Base-by-base conservation (phyloP, 2,113 vertebrate species). In the Thinocorus orbignyianus region DNA sequence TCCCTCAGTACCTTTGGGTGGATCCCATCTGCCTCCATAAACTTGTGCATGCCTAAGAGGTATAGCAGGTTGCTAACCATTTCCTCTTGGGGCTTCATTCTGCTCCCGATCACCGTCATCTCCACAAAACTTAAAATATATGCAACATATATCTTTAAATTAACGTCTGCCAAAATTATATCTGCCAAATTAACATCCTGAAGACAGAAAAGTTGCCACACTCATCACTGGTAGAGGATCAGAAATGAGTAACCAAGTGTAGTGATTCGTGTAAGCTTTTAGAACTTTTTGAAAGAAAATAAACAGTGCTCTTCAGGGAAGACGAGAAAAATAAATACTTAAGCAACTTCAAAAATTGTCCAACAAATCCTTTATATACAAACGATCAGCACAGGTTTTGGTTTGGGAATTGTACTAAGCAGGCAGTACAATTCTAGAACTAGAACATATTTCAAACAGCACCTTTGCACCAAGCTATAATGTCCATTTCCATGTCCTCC, bases 401-500 rank as follows among this genome's bases (percentile, higher is more conserved):
- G 13, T 7, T 24, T 61, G n/a, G n/a, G 11, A 62, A 74, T 15
- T 28, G 11, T 24, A 90, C 37, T 57, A 74, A 58, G 18, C 19
- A 51, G 42, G 28, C 6, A 58, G n/a, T 37, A 58, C 11, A 58
- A n/a, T 41, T 88, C 7, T 44, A 31, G 26, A 92, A 69, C 14
- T 24, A 55, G 28, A 86, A 70, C 9, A 35, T 13, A 57, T 39
- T 91, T 82, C 71, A 51, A 81, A 58, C 17, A 41, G 18, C 17
- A 35, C 1, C 0, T 26, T n/a, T 1, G 72, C 11, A 30, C 15
- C 0, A 0, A 90, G 62, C 17, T 49, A 35, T 7, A 48, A 39
- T 6, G 15, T 23, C 55, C 60, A 84, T 17, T 46, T 10, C 16
- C 9, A 6, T 6, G 12, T 28, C 39, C 13, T 81, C 16, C 23